Base-by-base conservation (phyloP, 2,888 invertebrate genomes). In the Allygus modestus region DNA sequence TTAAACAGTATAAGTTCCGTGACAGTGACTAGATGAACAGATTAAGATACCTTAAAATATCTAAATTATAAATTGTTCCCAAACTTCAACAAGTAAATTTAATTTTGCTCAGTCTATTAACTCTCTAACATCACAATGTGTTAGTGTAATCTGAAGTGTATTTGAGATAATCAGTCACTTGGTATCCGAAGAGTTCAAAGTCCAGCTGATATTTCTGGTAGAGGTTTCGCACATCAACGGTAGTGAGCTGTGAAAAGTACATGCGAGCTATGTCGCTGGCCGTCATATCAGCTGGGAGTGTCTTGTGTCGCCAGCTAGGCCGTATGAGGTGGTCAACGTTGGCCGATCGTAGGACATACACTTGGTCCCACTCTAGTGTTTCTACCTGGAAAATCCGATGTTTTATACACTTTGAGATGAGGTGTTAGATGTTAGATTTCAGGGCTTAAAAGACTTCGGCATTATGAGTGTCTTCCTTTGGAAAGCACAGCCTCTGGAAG, bases 101-200 rank as follows among this genome's bases (percentile, higher is more conserved):
- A 37, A 37, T 37, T 37, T 37, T 37, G 37, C 4, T 37, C 37
- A 37, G 37, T 46, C 46, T 46, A 9, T 46, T 9, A 46, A 46
- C 4, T 54, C 54, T 54, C 20, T 23, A 51, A 12, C 23, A 65
- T 31, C 28, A 65, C 28, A 65, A 17, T 15, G 65, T 9, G 9
- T 31, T 17, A 15, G 2, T 65, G 31, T 84, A 82, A 58, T 81
- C 61, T 9, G 86, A 87, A 5, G 90, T 90, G 71, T 89, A 89
- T 15, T 88, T 84, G 5, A 90, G 88, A 86, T 91, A 91, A 43
- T 88, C 86, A 11, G 89, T 88, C 7, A 89, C 88, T 0, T 89
- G 89, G 87, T 93, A 93, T 31, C 90, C 91, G 88, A 93, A 93
- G 84, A 93, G 88, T 87, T 91, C 90, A 87, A 92, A 92, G 88